These are phyloP conservation scores for Tringa solitaria DNA, from an alignment of 2,113 vertebrate species.

Conservation along the genomic window DNA sequence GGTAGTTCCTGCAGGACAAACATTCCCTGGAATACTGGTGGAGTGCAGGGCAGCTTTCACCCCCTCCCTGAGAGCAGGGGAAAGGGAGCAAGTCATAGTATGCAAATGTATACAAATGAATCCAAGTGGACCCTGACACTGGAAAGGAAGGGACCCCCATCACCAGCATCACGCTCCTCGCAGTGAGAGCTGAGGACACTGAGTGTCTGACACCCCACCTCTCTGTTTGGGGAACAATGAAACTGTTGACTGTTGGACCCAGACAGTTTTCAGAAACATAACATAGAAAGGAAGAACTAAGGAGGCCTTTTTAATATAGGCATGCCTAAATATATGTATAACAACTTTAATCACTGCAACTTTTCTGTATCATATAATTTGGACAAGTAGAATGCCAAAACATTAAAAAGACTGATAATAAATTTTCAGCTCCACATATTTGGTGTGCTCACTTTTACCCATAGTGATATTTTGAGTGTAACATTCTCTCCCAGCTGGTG, in stretches of 20 bases:
- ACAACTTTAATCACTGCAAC: accelerated
- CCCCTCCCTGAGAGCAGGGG: background rate
- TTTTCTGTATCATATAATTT: background rate
- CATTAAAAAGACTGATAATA: background rate
- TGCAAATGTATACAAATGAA: background rate
- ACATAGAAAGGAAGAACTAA: background rate
- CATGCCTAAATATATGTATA: background rate
- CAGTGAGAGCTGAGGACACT: accelerated
- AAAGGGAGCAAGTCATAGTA: background rate
- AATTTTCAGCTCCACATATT: background rate
- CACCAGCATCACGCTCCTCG: background rate
- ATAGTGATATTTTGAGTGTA: background rate
- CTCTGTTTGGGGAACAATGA: background rate
- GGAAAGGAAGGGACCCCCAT: background rate
- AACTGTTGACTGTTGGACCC: accelerated
- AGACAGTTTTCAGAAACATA: accelerated
- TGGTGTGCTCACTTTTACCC: background rate
- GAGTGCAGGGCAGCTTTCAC: background rate
- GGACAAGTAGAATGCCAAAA: background rate
- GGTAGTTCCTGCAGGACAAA: accelerated
- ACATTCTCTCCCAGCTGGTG: background rate
- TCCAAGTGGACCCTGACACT: background rate
- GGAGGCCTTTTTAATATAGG: background rate
- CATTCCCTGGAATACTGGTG: accelerated
- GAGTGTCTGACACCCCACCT: background rate